Conservation (phyloP, 92 coral and sea anemone genomes). For the Phymanthus crucifer region DNA sequence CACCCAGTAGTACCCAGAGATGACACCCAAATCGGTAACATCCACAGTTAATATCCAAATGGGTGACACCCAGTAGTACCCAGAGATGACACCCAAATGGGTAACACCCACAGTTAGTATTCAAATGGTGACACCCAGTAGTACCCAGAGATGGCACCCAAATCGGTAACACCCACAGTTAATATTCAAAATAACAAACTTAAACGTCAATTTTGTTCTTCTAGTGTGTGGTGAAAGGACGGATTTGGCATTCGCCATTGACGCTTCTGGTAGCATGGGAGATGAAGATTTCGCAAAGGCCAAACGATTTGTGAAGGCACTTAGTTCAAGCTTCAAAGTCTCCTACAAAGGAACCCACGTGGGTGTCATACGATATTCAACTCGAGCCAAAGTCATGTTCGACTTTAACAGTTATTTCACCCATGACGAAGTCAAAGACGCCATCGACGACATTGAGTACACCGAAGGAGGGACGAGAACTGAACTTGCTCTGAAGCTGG, state of each 20-base stretch:
- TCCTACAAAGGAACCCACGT: conserved; percentile 50
- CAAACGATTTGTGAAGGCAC: conserved; percentile 62
- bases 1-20: too few species aligned
- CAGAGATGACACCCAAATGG: too few species aligned
- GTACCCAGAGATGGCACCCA: too few species aligned
- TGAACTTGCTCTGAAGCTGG: conserved; percentile 52
- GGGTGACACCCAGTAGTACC: too few species aligned
- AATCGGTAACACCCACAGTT: too few species aligned
- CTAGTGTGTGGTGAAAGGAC: conserved; percentile 78
- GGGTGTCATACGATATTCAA: conserved; percentile 53
- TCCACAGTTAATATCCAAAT: too few species aligned
- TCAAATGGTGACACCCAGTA: too few species aligned
- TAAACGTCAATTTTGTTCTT: not conserved
- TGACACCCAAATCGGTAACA: too few species aligned
- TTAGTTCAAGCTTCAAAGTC: conserved; percentile 47
- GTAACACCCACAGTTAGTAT: too few species aligned
- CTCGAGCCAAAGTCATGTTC: conserved; percentile 44
- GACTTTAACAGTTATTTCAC: conserved; percentile 48
- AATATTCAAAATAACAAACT: not conserved
- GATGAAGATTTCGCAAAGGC: conserved; percentile 58
- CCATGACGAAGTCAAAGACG: conserved; percentile 37
- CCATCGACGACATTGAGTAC: conserved; percentile 47
- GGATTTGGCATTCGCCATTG: conserved; percentile 69
- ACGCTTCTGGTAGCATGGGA: conserved; percentile 68
- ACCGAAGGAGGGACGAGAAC: conserved; percentile 56